Evolutionary conservation across 2,113 vertebrate species (phyloP).

Genomic region (Siphamia tubifer): DNA sequence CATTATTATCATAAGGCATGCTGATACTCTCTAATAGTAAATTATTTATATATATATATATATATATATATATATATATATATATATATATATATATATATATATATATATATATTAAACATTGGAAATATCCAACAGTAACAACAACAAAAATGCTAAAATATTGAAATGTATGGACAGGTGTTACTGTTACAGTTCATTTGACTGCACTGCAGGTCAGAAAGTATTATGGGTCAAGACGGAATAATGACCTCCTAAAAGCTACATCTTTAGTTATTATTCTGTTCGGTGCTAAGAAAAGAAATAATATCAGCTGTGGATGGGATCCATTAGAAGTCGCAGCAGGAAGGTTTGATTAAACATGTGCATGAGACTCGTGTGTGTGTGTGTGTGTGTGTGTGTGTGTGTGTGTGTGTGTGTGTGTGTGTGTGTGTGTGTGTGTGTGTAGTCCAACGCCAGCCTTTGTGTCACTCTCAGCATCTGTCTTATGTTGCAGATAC

Average conservation of each 20-base stretch:
- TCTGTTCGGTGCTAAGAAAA: conserved; percentile 26
- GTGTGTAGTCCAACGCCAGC: neutral
- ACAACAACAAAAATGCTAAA: neutral
- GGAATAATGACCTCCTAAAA: conserved; percentile 45
- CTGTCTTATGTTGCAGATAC: neutral
- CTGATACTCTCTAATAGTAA: neutral
- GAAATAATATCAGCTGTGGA: conserved; percentile 27
- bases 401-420: too few species aligned
- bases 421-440: too few species aligned
- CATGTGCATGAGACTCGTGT: neutral
- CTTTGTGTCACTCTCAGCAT: conserved; percentile 1
- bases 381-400: too few species aligned
- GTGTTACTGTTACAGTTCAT: neutral
- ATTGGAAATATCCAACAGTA: neutral
- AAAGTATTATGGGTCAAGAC: neutral
- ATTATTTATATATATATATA: too few species aligned
- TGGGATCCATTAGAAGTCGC: conserved; percentile 22
- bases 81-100: too few species aligned
- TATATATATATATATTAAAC: too few species aligned
- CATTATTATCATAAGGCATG: neutral
- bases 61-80: too few species aligned
- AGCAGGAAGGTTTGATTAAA: conserved; percentile 34
- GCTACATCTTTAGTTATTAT: conserved; percentile 39
- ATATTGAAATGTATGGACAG: neutral
- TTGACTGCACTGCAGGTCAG: conserved; percentile 3